phyloP scores from a whole-genome alignment of 1,140 invertebrate species.

The Leguminivora glycinivorella region DNA sequence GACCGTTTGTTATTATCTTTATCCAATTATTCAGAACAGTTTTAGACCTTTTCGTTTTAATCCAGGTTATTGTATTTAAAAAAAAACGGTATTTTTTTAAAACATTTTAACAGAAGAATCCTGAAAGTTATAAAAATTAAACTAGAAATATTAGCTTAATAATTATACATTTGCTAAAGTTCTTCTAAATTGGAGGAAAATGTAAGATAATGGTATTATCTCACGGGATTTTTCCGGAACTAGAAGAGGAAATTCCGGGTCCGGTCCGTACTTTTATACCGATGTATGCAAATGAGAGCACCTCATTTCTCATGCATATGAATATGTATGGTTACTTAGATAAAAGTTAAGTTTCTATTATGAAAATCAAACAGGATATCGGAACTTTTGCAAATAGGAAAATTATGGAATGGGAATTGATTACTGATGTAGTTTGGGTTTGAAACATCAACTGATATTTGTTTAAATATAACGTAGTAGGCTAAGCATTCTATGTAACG shows the following conservation, averaged over 20 bases:
- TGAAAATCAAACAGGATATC: conserved; percentile 12
- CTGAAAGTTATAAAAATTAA: no score
- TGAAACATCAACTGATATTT: no score
- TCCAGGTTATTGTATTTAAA: no score
- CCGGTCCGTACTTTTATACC: conserved; percentile 1
- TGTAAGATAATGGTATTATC: background rate
- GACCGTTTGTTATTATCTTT: no score
- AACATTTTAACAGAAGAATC: no score
- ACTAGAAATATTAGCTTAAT: background rate
- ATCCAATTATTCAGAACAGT: no score
- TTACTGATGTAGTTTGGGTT: background rate
- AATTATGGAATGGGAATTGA: no score
- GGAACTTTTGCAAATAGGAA: background rate
- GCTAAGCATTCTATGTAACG: no score
- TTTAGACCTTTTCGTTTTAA: no score
- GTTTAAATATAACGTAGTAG: no score
- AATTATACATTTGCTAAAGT: background rate
- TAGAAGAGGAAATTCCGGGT: background rate
- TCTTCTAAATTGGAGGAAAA: background rate
- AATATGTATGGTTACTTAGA: conserved; percentile 10
- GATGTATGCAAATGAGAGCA: conserved; percentile 11
- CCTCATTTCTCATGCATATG: conserved; percentile 1
- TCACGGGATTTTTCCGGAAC: background rate
- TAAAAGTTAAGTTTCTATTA: conserved; percentile 13
- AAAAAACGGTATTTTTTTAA: no score